Evolutionary conservation across 2,888 invertebrate genomes (phyloP), one percentile per base, ranked within the genome.

Genomic region (Agapetus fuscipes): DNA sequence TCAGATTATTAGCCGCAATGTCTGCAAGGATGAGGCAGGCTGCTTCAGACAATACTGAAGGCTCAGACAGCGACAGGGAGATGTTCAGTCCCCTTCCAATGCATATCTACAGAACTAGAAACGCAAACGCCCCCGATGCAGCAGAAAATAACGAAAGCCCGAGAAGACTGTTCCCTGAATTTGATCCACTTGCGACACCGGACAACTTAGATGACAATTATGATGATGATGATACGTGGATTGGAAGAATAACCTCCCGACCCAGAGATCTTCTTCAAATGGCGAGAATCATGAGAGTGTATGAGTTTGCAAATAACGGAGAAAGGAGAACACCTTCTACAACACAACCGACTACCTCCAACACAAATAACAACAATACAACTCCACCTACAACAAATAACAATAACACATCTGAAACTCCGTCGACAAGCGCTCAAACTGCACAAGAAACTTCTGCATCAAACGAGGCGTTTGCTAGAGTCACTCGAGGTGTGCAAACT

Each of bases 381-480:
- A 10, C 6, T 9, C 24, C 5, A n/a, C n/a, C n/a, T n/a, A n/a
- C n/a, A n/a, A n/a, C n/a, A n/a, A n/a, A n/a, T n/a, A n/a, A n/a
- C n/a, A n/a, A n/a, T n/a, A n/a, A n/a, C n/a, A n/a, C n/a, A n/a
- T n/a, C n/a, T 3, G 29, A 25, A 9, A 34, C 36, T n/a, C 41
- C 45, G 4, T 41, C 45, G 9, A 42, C 45, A 10, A 34, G 35
- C 20, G 17, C 14, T 13, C 37, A 30, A 17, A n/a, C n/a, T n/a
- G n/a, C n/a, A n/a, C 10, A 15, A 10, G 53, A 2, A 53, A 55
- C 34, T 51, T 52, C 11, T 39, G 42, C 9, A 51, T 49, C 50
- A 5, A 40, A 48, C 27, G 53, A 65, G 48, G 65, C 66, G 5
- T 64, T 59, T 49, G 55, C 62, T 44, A 62, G 60, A 54, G 68